phyloP scores from a whole-genome alignment of 2,797 vertebrate species.

The Harpagifer antarcticus region DNA sequence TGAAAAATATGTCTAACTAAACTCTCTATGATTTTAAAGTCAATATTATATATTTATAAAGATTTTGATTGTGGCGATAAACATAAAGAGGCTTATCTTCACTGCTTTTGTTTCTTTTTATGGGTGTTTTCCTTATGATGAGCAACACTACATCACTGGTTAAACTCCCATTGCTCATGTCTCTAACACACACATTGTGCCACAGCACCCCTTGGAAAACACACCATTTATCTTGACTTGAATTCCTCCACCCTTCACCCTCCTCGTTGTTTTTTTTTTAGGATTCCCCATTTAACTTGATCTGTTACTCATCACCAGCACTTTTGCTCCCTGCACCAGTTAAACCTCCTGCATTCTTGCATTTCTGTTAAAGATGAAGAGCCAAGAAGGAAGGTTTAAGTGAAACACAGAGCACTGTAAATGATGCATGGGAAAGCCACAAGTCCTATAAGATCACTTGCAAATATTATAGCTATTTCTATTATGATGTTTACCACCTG shows the following conservation, averaged over 20 bases:
- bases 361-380: background rate
- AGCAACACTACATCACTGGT: conserved; percentile 21
- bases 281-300: conserved; percentile 66
- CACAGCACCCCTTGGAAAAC: conserved; percentile 75
- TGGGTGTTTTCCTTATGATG: conserved; percentile 3
- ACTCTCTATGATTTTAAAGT: background rate
- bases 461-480: background rate
- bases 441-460: background rate
- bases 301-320: conserved; percentile 74
- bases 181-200: conserved; percentile 47
- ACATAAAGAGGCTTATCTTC: background rate
- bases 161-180: conserved; percentile 30
- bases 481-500: conserved; percentile 36
- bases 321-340: conserved; percentile 64
- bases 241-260: conserved; percentile 77
- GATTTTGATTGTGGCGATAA: background rate
- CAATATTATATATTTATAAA: background rate
- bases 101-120: background rate
- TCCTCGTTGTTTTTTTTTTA: conserved; percentile 46
- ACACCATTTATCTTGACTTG: conserved; percentile 81
- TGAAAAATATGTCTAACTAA: background rate
- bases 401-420: background rate
- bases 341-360: conserved; percentile 52
- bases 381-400: background rate
- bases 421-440: conserved; percentile 4